Evolutionary conservation across 2,113 vertebrate species (phyloP), one percentile per base, ranked within the genome.

Genomic region (Pavo muticus): DNA sequence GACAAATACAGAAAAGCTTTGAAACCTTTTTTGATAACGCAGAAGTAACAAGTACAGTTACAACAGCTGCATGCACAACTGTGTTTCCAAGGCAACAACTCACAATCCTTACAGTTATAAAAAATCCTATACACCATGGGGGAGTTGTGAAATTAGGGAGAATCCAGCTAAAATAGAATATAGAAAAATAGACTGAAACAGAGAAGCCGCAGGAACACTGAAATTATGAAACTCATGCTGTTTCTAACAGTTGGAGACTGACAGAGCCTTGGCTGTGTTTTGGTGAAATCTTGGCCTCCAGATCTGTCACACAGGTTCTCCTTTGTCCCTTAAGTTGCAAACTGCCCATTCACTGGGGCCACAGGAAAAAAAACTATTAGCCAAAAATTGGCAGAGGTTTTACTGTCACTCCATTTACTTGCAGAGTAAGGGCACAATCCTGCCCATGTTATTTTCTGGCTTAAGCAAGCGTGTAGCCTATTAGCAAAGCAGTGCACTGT

Each of bases 61-160:
- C 52, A 91, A 93, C 89, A 94, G 90, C 92, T 87, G 96, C 95
- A 95, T 87, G 90, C 88, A 96, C 97, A 97, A 95, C 95, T 96
- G 97, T 78, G 84, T 98, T 97, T 94, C 95, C 91, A 96, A 90
- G 88, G 91, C 90, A 96, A 97, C 91, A 89, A 77, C 80, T 90
- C 65, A 79, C 88, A 93, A 87, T 74, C 76, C 94, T 93, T 91
- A 79, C 71, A 73, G 67, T 85, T 95, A 87, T 39, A 70, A 92
- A 89, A 80, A 91, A 56, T 82, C 85, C 85, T 25, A 80, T 79
- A 70, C 95, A 84, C 92, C 87, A 90, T 4, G n/a, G 93, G 64
- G 77, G 94, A 96, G 77, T 32, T 84, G 77, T 61, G 81, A 96
- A 93, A 96, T 91, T 76, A 94, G 87, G 91, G 95, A 93, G 85